Conservation (phyloP, 2,797 vertebrate species). For the Danio aesculapii region DNA sequence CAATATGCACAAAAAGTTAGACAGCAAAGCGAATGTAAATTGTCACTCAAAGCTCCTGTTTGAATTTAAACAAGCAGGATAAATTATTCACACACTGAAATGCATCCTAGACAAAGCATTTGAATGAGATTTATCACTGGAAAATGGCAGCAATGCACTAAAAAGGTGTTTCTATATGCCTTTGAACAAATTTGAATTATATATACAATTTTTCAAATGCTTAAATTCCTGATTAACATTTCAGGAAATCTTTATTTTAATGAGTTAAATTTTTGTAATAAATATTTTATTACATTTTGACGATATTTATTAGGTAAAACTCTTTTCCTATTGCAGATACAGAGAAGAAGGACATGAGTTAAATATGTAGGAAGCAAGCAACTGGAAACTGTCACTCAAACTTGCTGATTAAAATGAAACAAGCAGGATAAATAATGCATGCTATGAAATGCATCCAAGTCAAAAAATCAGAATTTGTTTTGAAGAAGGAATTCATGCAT, state of each 20-base stretch:
- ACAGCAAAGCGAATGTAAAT: slow-evolving; percentile 15
- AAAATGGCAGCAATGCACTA: neutral
- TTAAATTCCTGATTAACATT: no score
- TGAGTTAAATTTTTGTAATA: no score
- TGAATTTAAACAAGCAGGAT: slow-evolving; percentile 19
- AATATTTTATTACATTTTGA: no score
- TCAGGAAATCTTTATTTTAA: no score
- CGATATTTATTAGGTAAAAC: no score
- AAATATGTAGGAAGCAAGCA: neutral
- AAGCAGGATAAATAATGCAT: slow-evolving; percentile 30
- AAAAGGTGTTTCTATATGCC: no score
- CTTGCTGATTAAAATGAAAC: slow-evolving; percentile 19
- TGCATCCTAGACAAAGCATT: slow-evolving; percentile 71
- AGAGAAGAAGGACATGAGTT: slow-evolving; percentile 78
- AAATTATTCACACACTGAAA: slow-evolving; percentile 25
- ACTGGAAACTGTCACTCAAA: slow-evolving; percentile 6
- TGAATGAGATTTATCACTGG: neutral
- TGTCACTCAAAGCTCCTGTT: neutral
- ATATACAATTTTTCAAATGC: no score
- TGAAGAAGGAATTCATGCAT: no score
- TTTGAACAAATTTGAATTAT: no score
- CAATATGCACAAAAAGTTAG: neutral
- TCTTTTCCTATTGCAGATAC: no score
- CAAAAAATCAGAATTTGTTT: no score
- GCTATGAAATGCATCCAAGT: neutral